Conservation (phyloP, 1,140 invertebrate genomes). For the Samia ricini region DNA sequence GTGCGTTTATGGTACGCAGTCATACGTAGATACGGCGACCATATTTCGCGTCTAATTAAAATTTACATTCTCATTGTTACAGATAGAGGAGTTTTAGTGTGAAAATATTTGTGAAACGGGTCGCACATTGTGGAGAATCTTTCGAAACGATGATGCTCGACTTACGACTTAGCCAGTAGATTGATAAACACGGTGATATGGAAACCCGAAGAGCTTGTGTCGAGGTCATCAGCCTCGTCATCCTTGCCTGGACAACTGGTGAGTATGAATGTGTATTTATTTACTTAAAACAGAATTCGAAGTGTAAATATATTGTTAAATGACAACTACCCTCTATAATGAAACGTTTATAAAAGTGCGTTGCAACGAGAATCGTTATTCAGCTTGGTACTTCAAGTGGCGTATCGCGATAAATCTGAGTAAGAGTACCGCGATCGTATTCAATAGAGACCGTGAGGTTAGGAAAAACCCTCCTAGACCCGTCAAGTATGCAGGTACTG, state of each 20-base stretch:
- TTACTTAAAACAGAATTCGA: neutral
- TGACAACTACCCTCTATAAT: too few species aligned
- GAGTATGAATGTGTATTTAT: conserved; percentile 21
- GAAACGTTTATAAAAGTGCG: too few species aligned
- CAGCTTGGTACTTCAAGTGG: too few species aligned
- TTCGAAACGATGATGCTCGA: neutral
- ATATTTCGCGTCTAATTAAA: neutral
- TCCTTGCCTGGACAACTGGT: conserved; percentile 51
- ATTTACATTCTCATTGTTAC: conserved; percentile 5
- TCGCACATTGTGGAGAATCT: neutral
- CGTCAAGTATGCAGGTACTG: too few species aligned
- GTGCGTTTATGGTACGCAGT: neutral
- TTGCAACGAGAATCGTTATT: too few species aligned
- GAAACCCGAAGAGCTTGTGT: conserved; percentile 32
- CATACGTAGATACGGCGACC: neutral
- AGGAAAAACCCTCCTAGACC: too few species aligned
- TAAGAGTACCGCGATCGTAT: too few species aligned
- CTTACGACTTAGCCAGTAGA: neutral
- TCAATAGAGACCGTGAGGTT: too few species aligned
- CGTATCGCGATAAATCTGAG: too few species aligned
- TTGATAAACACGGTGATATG: conserved; percentile 23
- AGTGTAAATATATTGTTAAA: too few species aligned
- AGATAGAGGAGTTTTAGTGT: conserved; percentile 8
- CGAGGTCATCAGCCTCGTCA: conserved; percentile 30
- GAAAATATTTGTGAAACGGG: neutral